Evolutionary conservation across 2,113 vertebrate species (phyloP).

Genomic region (Heteronetta atricapilla): DNA sequence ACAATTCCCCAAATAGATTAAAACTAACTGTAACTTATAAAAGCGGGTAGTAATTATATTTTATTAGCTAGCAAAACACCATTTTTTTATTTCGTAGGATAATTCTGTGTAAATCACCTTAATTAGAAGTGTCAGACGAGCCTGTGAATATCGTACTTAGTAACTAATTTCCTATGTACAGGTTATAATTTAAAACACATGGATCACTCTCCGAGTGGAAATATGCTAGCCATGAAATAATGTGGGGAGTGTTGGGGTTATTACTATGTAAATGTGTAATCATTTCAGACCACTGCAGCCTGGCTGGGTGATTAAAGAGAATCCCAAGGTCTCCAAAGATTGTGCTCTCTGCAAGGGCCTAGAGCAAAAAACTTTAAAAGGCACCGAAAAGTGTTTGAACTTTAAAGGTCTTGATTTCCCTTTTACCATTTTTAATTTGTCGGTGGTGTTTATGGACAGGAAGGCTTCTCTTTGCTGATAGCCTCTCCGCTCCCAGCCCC

Average conservation of each 20-base stretch:
- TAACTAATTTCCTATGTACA: slow-evolving; percentile 85
- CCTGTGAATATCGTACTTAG: slow-evolving; percentile 83
- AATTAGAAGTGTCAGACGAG: slow-evolving; percentile 87
- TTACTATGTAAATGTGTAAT: slow-evolving; percentile 82
- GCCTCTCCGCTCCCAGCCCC: background rate
- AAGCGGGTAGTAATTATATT: slow-evolving; percentile 82
- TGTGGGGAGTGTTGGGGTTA: slow-evolving; percentile 73
- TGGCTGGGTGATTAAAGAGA: slow-evolving; percentile 77
- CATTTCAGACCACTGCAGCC: slow-evolving; percentile 74
- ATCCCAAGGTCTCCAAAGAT: slow-evolving; percentile 76
- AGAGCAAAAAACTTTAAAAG: slow-evolving; percentile 76
- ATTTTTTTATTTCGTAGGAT: slow-evolving; percentile 87
- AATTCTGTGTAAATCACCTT: slow-evolving; percentile 88
- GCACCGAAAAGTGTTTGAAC: slow-evolving; percentile 75
- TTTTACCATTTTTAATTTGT: slow-evolving; percentile 76
- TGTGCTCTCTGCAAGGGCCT: slow-evolving; percentile 73
- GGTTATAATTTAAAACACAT: slow-evolving; percentile 87
- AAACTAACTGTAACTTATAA: slow-evolving; percentile 86
- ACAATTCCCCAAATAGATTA: slow-evolving; percentile 89
- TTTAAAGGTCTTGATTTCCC: slow-evolving; percentile 77
- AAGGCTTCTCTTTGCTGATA: slow-evolving; percentile 60
- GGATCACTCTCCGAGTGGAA: slow-evolving; percentile 78
- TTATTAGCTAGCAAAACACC: slow-evolving; percentile 83
- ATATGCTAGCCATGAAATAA: slow-evolving; percentile 77
- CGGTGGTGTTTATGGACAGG: slow-evolving; percentile 65